Conservation (phyloP, 2,797 vertebrate genomes). For the Champsocephalus esox region DNA sequence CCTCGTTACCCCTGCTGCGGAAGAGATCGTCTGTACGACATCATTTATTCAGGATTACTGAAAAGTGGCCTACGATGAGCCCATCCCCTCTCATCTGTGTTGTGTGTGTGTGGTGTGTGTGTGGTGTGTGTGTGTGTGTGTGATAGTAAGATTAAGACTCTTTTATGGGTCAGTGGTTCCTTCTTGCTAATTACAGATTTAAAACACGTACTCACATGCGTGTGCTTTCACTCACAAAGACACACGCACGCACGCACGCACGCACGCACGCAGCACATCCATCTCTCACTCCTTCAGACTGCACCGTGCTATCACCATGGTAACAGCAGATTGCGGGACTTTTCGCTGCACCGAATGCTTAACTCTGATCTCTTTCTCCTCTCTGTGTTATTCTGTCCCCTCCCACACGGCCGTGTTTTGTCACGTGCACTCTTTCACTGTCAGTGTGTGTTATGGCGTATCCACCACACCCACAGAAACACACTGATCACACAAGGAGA, state of each 20-base stretch:
- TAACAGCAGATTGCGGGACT: slow-evolving; percentile 78
- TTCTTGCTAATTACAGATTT: slow-evolving; percentile 72
- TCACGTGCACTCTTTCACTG: slow-evolving; percentile 43
- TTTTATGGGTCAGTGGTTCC: slow-evolving; percentile 74
- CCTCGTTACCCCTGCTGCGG: slow-evolving; percentile 56
- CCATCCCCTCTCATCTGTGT: slow-evolving; percentile 19
- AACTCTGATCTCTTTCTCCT: slow-evolving; percentile 68
- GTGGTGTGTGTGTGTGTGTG: slow-evolving; percentile 22
- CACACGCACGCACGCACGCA: slow-evolving; percentile 33
- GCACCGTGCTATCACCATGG: slow-evolving; percentile 78
- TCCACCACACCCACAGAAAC: neutral
- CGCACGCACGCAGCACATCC: slow-evolving; percentile 30
- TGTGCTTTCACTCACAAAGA: slow-evolving; percentile 40
- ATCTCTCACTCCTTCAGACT: slow-evolving; percentile 50
- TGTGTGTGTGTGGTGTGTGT: slow-evolving; percentile 35
- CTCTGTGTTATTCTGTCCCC: slow-evolving; percentile 51
- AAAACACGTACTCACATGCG: slow-evolving; percentile 55
- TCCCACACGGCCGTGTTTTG: slow-evolving; percentile 48
- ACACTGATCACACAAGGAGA: slow-evolving; percentile 5
- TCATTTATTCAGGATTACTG: slow-evolving; percentile 79
- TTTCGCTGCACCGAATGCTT: slow-evolving; percentile 70
- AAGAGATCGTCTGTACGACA: slow-evolving; percentile 54
- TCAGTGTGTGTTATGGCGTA: slow-evolving; percentile 30
- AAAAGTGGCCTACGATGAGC: slow-evolving; percentile 69
- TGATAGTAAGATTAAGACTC: slow-evolving; percentile 63